phyloP scores from a whole-genome alignment of 2,113 vertebrate species.

The Pipa parva region DNA sequence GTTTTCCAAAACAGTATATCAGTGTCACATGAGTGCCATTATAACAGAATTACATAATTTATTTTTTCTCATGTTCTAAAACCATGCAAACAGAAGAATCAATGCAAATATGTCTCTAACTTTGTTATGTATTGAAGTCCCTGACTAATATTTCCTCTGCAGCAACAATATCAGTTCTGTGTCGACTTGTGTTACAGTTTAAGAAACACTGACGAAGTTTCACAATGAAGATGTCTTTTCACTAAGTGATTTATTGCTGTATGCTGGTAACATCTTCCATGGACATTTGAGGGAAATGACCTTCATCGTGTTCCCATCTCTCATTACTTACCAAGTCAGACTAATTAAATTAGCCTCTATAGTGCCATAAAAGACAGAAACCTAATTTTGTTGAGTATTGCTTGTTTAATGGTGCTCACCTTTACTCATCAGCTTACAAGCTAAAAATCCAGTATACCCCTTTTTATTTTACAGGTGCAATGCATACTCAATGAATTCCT shows the following conservation, averaged over 20 bases:
- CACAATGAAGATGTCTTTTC: neutral
- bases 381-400: neutral
- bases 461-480: neutral
- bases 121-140: too few species aligned
- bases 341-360: constrained; percentile 27
- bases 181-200: too few species aligned
- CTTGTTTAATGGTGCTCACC: neutral
- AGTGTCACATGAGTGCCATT: too few species aligned
- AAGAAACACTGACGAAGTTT: too few species aligned
- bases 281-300: constrained; percentile 3
- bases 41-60: too few species aligned
- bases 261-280: constrained; percentile 3
- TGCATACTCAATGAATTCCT: too few species aligned
- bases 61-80: too few species aligned
- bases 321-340: constrained; percentile 15
- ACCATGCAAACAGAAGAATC: too few species aligned
- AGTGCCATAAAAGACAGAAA: neutral
- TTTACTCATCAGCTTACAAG: neutral
- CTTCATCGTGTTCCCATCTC: constrained; percentile 11
- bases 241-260: constrained; percentile 2
- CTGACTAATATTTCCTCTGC: too few species aligned
- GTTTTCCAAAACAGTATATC: too few species aligned
- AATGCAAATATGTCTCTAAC: too few species aligned
- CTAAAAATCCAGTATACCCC: neutral
- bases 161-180: too few species aligned